Evolutionary conservation across 2,888 invertebrate genomes (phyloP).

Genomic region (Hecatera dysodea): DNA sequence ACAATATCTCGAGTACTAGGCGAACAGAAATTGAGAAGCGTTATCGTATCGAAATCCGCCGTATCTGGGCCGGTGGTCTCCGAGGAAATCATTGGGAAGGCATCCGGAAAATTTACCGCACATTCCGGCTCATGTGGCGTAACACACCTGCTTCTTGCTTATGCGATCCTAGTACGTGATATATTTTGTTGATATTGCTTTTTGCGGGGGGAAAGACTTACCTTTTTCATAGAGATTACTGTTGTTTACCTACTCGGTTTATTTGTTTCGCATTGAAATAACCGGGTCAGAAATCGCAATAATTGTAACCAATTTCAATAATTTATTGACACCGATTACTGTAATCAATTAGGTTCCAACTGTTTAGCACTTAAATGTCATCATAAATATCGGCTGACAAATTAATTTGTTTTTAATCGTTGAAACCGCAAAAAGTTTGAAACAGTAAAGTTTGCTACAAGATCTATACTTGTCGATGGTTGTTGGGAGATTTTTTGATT

Average conservation of each 20-base stretch:
- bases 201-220: constrained; percentile 62
- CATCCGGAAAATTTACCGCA: constrained; percentile 93
- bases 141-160: constrained; percentile 88
- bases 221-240: constrained; percentile 63
- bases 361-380: constrained; percentile 32
- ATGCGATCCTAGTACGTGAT: constrained; percentile 85
- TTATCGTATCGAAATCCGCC: constrained; percentile 90
- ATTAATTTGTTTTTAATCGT: constrained; percentile 41
- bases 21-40: constrained; percentile 88
- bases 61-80: constrained; percentile 92
- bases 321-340: constrained; percentile 24
- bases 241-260: constrained; percentile 45
- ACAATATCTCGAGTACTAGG: constrained; percentile 83
- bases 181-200: constrained; percentile 82
- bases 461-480: constrained; percentile 13
- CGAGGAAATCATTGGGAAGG: constrained; percentile 95
- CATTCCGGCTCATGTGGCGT: constrained; percentile 87
- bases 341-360: constrained; percentile 22
- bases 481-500: constrained; percentile 58
- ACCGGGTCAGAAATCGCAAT: constrained; percentile 13
- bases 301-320: constrained; percentile 25
- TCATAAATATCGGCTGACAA: constrained; percentile 35
- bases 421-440: constrained; percentile 22
- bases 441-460: not conserved
- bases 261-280: constrained; percentile 14